Evolutionary conservation across 2,797 vertebrate genomes (phyloP).

Genomic region (Todus mexicanus): DNA sequence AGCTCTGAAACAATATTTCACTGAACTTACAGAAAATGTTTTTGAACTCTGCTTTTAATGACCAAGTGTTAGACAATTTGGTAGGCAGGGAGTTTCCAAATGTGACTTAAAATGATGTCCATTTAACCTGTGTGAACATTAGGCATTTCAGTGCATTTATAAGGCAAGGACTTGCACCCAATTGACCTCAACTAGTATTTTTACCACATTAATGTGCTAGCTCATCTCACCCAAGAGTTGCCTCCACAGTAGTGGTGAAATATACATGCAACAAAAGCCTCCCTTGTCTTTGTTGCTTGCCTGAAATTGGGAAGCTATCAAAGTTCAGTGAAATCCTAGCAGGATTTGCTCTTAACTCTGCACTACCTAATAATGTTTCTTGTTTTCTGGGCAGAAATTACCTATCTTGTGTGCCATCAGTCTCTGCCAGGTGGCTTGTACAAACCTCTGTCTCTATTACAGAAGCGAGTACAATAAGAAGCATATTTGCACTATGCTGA

Average conservation of each 20-base stretch:
- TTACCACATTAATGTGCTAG: background rate
- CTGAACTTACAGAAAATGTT: constrained; percentile 27
- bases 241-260: background rate
- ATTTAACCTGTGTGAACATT: background rate
- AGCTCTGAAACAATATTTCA: constrained; percentile 55
- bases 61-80: constrained; percentile 17
- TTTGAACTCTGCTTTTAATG: constrained; percentile 43
- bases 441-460: constrained; percentile 5
- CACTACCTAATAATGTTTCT: background rate
- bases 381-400: constrained; percentile 7
- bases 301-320: background rate
- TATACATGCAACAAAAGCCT: background rate
- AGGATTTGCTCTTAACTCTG: background rate
- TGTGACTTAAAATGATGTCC: background rate
- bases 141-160: background rate
- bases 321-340: background rate
- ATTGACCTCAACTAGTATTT: background rate
- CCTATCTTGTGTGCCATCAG: background rate
- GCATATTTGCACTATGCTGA: background rate
- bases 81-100: constrained; percentile 3
- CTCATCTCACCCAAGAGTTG: background rate
- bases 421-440: background rate
- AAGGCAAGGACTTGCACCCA: background rate
- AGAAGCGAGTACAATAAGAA: background rate
- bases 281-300: background rate